Evolutionary conservation across 2,113 vertebrate species (phyloP).

Genomic region (Xiphophorus maculatus): DNA sequence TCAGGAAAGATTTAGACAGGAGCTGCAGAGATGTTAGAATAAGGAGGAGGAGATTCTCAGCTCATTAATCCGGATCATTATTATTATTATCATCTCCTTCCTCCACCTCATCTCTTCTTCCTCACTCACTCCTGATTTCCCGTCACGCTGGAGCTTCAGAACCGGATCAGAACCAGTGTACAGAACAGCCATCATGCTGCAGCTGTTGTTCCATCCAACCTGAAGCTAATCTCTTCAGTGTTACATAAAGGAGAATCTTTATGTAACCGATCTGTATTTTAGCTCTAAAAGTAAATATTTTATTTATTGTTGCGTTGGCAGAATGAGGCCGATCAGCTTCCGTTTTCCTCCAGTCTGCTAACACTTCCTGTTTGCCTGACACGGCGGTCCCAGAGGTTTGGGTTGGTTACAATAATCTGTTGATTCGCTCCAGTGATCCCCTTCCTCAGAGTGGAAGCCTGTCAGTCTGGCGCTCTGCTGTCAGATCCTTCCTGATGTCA

Average conservation of each 20-base stretch:
- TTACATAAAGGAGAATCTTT: background rate
- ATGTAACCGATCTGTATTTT: background rate
- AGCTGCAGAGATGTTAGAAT: constrained; percentile 5
- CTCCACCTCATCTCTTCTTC: background rate
- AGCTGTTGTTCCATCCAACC: background rate
- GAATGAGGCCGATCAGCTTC: background rate
- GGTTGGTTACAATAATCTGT: too few species aligned
- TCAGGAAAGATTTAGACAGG: too few species aligned
- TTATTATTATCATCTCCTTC: constrained; percentile 52
- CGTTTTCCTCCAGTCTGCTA: too few species aligned
- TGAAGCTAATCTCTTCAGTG: background rate
- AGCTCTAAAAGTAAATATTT: background rate
- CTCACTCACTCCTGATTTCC: background rate
- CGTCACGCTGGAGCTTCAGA: background rate
- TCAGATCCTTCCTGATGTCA: too few species aligned
- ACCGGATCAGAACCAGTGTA: constrained; percentile 2
- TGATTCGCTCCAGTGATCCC: too few species aligned
- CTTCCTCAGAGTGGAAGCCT: too few species aligned
- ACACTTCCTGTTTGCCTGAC: too few species aligned
- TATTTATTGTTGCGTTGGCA: background rate
- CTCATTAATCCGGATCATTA: constrained; percentile 81
- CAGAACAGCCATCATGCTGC: background rate
- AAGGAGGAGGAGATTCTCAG: constrained; percentile 55
- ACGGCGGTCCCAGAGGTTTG: too few species aligned
- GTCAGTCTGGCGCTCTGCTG: too few species aligned